Evolutionary conservation across 2,888 invertebrate species (phyloP), one percentile per base, ranked within the genome.

Genomic region (Lydus trimaculatus): DNA sequence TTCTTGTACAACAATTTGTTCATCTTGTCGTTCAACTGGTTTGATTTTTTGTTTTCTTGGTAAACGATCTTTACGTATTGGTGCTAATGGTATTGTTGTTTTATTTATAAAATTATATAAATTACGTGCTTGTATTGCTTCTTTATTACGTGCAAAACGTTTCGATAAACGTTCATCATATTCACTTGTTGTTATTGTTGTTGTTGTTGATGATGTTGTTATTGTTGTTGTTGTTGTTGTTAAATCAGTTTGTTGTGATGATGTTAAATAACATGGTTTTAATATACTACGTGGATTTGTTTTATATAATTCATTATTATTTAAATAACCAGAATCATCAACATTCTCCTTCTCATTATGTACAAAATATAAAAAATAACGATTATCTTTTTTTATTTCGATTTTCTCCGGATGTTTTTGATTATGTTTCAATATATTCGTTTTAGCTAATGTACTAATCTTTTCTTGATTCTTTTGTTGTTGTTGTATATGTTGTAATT

Each of bases 11-110:
- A 84, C 82, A 59, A 85, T 85, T 72, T 85, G 85, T 72, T 85
- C 85, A 63, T 83, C 81, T 7, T 77, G 74, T 23, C 77, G 75
- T 20, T 83, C 80, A n/a, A 84, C 79, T 4, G 85, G 84, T 74
- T 82, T 83, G 17, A 86, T 85, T 64, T 82, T 78, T 73, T 86
- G 86, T 72, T 86, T 86, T 31, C 86, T 78, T 0, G 86, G 86
- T 60, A 84, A 73, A 63, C 85, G 74, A 33, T 79, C 77, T 66
- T 82, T 79, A 31, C 84, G 74, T n/a, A 83, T 73, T 6, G 84
- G 84, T 2, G 82, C 84, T 58, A 82, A 81, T n/a, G 81, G 76
- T 61, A 84, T 83, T 20, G 83, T 84, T 4, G 84, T 84, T 72
- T 79, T 80, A 62, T 81, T 82, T 31, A 84, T 80, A 66, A 81